phyloP scores from a whole-genome alignment of 2,113 vertebrate species.

The Rhadina sibilatrix region DNA sequence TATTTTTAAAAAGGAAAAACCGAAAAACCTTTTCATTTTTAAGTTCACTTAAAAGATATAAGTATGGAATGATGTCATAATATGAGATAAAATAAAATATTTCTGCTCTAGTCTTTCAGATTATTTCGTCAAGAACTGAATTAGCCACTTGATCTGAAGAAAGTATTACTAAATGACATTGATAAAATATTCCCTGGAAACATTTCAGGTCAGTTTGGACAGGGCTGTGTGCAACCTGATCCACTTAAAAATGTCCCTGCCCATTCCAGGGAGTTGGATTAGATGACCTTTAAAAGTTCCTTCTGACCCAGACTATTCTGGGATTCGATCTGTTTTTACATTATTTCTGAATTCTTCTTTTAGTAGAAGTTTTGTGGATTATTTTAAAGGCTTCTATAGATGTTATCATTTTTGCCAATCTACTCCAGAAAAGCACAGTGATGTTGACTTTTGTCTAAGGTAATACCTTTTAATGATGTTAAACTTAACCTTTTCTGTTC shows the following conservation, averaged over 20 bases:
- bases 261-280: not conserved
- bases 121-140: not conserved
- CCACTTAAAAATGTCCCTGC: not conserved
- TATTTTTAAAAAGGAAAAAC: not conserved
- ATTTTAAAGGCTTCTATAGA: not conserved
- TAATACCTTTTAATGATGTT: not conserved
- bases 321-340: not conserved
- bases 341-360: not conserved
- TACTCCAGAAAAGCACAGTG: not conserved
- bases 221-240: not conserved
- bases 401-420: not conserved
- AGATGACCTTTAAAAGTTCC: not conserved
- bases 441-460: not conserved
- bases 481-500: not conserved
- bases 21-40: not conserved
- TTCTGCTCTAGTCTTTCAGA: not conserved
- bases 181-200: not conserved
- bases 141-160: not conserved
- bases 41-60: not conserved
- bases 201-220: not conserved
- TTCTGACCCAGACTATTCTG: not conserved
- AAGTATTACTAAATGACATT: not conserved
- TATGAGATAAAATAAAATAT: not conserved
- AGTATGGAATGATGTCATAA: not conserved
- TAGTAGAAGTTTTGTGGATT: not conserved